Percentiles rank a stretch among this genome's conserved stretches.
Evolutionary conservation across 1,140 invertebrate species (phyloP).

Genomic region (Hetaerina americana): DNA sequence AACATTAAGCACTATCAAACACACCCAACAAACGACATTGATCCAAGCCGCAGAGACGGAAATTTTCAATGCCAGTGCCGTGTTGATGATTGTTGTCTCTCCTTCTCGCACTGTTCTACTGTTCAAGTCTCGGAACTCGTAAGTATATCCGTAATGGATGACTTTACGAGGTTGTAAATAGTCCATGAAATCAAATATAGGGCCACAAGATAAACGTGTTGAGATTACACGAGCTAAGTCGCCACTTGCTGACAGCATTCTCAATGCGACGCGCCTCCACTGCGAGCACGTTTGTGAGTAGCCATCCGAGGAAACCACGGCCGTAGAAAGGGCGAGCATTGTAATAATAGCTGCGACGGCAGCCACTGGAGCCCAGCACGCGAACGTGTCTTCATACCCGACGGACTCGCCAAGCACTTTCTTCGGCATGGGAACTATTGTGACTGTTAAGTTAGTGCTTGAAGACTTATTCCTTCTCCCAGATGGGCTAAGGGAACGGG

Average conservation of each 20-base stretch:
- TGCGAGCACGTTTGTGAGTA: conserved; percentile 51
- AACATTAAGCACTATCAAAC: conserved; percentile 35
- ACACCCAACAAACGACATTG: conserved; percentile 38
- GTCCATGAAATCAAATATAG: conserved; percentile 60
- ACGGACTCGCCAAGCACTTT: conserved; percentile 33
- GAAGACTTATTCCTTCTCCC: conserved; percentile 1
- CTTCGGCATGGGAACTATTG: conserved; percentile 42
- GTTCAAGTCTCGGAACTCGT: background rate
- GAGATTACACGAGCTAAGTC: conserved; percentile 45
- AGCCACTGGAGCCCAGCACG: conserved; percentile 44
- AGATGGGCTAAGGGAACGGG: background rate
- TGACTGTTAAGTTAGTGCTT: conserved; percentile 27
- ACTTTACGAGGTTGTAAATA: conserved; percentile 39
- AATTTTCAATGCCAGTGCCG: conserved; percentile 41
- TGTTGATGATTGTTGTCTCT: conserved; percentile 42
- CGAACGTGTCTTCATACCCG: conserved; percentile 33
- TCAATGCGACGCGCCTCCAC: conserved; percentile 42
- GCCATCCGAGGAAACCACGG: conserved; percentile 46
- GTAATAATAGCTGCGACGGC: conserved; percentile 40
- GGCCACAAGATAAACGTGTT: conserved; percentile 44
- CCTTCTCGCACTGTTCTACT: conserved; percentile 14
- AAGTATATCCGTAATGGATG: background rate
- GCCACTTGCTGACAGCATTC: conserved; percentile 37
- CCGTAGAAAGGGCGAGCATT: conserved; percentile 43
- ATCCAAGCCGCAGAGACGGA: conserved; percentile 43